Evolutionary conservation across 2,888 invertebrate genomes (phyloP), one percentile per base, ranked within the genome.

Genomic region (Quadroppia sp.): DNA sequence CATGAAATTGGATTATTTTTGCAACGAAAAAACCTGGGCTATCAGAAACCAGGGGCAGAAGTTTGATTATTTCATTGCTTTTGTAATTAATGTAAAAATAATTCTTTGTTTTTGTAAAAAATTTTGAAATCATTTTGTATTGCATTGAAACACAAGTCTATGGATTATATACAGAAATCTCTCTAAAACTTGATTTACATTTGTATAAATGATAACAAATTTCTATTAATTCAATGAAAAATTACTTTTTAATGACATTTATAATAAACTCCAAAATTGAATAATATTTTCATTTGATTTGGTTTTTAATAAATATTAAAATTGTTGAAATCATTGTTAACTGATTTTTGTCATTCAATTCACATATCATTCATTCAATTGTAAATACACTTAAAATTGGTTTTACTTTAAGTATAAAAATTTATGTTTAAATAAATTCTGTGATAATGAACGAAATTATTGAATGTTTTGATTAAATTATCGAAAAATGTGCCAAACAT

Each of bases 1-100:
- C 86, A 89, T 80, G 93, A 94, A 83, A 90, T 94, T 74, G 91
- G 92, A 82, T 87, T 91, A 80, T 94, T 91, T 84, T 86, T 94
- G 78, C 90, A 89, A 81, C 83, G 90, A 80, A 89, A 89, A 85
- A 87, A 88, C 77, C 84, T 89, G 77, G 89, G 87, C 59, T 87
- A 67, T 69, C 73, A 48, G 7, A 69, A 73, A n/a, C 59, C 59
- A 7, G 30, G 11, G 11, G 2, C 45, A 11, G 45, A 45, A 2
- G 11, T 13, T 15, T 45, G 15, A 45, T 7, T 36, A 36, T 36
- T 45, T 45, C 6, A 45, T 15, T 45, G 17, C 2, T 45, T 13
- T 15, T 13, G 6, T 2, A 45, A 17, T 45, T 45, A 15, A 45
- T 11, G 15, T 45, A 45, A 45, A 9, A 15, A 36, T 36, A 4